Evolutionary conservation across 2,797 vertebrate genomes (phyloP), one percentile per base, ranked within the genome.

Genomic region (Glyptemys insculpta): DNA sequence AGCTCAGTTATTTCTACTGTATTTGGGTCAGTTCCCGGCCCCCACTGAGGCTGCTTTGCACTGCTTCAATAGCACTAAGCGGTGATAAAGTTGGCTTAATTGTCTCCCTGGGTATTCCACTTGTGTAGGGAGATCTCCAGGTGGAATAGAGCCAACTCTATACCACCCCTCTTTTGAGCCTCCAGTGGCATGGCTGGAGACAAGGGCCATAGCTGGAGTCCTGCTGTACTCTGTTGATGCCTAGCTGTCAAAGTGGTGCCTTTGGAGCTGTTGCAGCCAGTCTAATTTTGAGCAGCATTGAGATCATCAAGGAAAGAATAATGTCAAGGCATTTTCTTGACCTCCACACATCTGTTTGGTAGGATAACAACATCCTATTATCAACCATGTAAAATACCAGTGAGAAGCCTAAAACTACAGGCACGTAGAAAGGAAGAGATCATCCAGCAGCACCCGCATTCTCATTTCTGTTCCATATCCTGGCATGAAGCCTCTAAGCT

Each of bases 401-500:
- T 37, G 21, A 41, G 8, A 72, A 68, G n/a, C n/a, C 19, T 68
- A 37, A 68, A 72, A 72, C 9, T 72, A 72, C 21, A 21, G 10
- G 5, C 23, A 72, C 18, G 3, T 37, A 72, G n/a, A 19, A 23
- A 72, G n/a, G 65, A 68, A 37, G n/a, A 65, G 34, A 68, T 68
- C 65, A 72, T 37, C 65, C 65, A 72, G 11, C 37, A 72, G 9
- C 19, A 12, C 21, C 19, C 12, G n/a, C 34, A 52, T 1, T 14
- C 2, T 78, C 44, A 47, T 47, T 89, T 57, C 25, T 57, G 7
- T 31, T 72, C 18, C 84, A 7, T 37, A 85, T 50, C 3, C 52
- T 37, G 54, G 19, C 19, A 41, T 41, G 19, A 16, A 80, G 2
- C 5, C 2, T 1, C 4, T 8, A 47, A 31, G 1, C 27, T 27